Base-by-base conservation (phyloP, 2,888 invertebrate species). In the Ophion obscuratus region DNA sequence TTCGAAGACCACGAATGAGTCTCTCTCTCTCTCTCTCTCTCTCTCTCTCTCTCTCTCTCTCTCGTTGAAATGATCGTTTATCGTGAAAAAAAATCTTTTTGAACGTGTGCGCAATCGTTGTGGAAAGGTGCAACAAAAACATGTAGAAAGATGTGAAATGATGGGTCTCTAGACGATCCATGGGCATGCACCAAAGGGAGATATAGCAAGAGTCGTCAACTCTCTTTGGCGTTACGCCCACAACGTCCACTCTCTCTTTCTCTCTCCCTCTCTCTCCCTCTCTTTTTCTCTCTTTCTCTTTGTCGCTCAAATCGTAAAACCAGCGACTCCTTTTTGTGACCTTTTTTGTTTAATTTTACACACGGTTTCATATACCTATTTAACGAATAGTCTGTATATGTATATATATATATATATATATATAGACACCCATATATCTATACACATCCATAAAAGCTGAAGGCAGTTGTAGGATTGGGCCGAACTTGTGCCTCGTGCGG, bases 401-500 rank as follows among this genome's bases (percentile, higher is more conserved):
- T 40, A 31, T 14, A 11, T 66, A 36, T 2, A 36, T 40, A 40
- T 40, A 14, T 64, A 64, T 31, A 5, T 64, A 14, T 27, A 31
- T 64, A 31, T 3, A 17, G 0, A 11, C 24, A 24, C 24, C 0
- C 1, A 24, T 24, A 36, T 66, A 66, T 36, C 10, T 64, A 64
- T 17, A 6, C 20, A 14, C 31, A 31, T 64, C 14, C 44, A 7
- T 20, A 62, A 64, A 66, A 62, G 64, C 64, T 62, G 64, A 61
- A 47, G 66, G 59, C 64, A 47, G 64, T 70, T 68, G 53, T 61
- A 79, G 74, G 68, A 59, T 79, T 67, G 66, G 47, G 70, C 68
- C 75, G 61, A 85, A 82, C 75, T 85, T 85, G 85, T 64, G 79
- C 79, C 75, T 85, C 85, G 83, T 85, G 82, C 76, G 80, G 83